A percentile compares a stretch with the other conserved stretches of the same genome.
Evolutionary conservation across 2,113 vertebrate genomes (phyloP).

Genomic region (Corythornis madagascariensis): DNA sequence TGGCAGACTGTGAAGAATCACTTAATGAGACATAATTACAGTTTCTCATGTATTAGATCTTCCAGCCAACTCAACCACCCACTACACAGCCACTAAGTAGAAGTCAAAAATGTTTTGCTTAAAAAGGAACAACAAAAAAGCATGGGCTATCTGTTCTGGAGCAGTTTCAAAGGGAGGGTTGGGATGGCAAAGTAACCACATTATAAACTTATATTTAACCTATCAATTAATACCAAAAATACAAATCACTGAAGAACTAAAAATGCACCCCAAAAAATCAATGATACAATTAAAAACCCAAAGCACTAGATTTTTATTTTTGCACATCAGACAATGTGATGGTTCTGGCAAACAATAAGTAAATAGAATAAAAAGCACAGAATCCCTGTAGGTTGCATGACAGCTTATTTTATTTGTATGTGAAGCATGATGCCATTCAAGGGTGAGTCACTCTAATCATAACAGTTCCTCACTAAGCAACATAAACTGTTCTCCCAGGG

Average conservation of each 20-base stretch:
- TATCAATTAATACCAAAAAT: neutral
- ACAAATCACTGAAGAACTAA: neutral
- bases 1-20: neutral
- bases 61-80: neutral
- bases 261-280: neutral
- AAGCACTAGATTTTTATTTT: neutral
- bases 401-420: constrained; percentile 59
- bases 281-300: neutral
- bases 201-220: neutral
- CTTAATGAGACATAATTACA: neutral
- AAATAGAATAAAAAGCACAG: neutral
- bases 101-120: neutral
- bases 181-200: neutral
- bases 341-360: neutral
- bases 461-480: constrained; percentile 79
- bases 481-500: constrained; percentile 75
- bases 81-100: neutral
- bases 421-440: constrained; percentile 75
- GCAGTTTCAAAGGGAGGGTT: neutral
- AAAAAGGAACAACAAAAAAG: neutral
- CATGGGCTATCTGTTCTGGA: neutral
- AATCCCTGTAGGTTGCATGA: neutral
- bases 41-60: neutral
- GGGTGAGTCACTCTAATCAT: constrained; percentile 86
- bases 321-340: neutral